These are phyloP conservation scores for Gopherus flavomarginatus DNA, from an alignment of 2,113 vertebrate species.

Conservation along the genomic window DNA sequence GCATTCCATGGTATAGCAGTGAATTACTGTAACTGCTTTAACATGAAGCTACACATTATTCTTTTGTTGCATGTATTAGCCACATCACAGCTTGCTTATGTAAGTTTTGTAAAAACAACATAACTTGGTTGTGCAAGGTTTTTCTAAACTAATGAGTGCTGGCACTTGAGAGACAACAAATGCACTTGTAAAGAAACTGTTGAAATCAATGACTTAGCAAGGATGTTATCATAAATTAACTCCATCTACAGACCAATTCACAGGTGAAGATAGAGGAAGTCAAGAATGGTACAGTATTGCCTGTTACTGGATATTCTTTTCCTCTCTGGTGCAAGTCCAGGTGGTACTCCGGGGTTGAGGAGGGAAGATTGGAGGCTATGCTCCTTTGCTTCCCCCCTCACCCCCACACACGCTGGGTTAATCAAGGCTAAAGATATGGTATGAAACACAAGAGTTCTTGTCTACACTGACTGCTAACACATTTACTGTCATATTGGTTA, in stretches of 20 bases:
- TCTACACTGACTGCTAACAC: neutral
- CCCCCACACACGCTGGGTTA: neutral
- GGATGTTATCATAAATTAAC: neutral
- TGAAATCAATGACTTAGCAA: neutral
- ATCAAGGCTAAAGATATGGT: neutral
- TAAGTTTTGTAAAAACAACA: neutral
- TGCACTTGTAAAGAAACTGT: neutral
- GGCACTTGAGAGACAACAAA: neutral
- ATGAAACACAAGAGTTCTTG: neutral
- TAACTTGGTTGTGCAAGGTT: neutral
- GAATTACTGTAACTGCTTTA: neutral
- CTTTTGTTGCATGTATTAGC: rapidly evolving
- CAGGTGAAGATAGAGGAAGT: neutral
- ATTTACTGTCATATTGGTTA: neutral
- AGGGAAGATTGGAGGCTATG: neutral
- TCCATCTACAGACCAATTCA: neutral
- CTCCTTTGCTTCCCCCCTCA: neutral
- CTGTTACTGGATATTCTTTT: neutral
- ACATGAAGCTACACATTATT: neutral
- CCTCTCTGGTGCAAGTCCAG: neutral
- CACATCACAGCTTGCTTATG: neutral
- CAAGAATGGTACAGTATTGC: neutral
- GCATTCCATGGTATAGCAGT: neutral
- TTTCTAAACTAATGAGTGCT: neutral
- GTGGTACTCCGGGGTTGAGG: neutral